Conservation (phyloP, 2,888 invertebrate species). For the Vanessa cardui region DNA sequence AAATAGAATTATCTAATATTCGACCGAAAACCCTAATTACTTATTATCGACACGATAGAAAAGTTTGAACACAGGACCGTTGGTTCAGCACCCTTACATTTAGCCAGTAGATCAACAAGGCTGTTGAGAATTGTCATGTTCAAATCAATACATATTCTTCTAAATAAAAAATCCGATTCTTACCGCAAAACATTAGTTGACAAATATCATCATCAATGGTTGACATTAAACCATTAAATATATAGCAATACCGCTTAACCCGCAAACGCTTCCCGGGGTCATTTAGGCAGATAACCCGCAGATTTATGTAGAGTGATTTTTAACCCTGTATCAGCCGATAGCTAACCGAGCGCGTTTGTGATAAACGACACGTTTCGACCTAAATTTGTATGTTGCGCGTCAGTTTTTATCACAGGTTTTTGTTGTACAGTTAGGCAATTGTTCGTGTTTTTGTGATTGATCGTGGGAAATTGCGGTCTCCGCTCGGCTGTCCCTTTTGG, state of each 20-base stretch:
- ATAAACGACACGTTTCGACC: conserved; percentile 56
- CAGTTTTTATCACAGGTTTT: conserved; percentile 46
- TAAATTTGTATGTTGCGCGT: conserved; percentile 50
- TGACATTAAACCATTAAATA: conserved; percentile 50
- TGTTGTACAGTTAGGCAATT: conserved; percentile 44
- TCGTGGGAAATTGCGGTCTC: conserved; percentile 29
- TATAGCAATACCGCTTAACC: conserved; percentile 47
- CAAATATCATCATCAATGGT: conserved; percentile 55
- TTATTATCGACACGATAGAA: too few species aligned
- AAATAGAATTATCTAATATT: too few species aligned
- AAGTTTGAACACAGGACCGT: too few species aligned
- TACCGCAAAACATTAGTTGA: conserved; percentile 39
- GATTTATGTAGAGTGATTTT: conserved; percentile 79
- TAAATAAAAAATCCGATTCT: not conserved
- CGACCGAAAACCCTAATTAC: too few species aligned
- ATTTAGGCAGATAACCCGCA: conserved; percentile 71
- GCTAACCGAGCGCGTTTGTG: conserved; percentile 55
- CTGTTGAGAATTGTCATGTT: too few species aligned
- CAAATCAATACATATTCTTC: not conserved
- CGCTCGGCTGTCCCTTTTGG: conserved; percentile 20
- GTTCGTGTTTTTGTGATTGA: conserved; percentile 47
- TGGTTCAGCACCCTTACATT: too few species aligned
- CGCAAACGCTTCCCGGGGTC: conserved; percentile 60
- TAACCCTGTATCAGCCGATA: conserved; percentile 68
- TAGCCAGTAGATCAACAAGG: too few species aligned